A percentile compares a stretch with the other conserved stretches of the same genome.
Conservation (phyloP, 2,797 vertebrate species). For the Anas bernieri region DNA sequence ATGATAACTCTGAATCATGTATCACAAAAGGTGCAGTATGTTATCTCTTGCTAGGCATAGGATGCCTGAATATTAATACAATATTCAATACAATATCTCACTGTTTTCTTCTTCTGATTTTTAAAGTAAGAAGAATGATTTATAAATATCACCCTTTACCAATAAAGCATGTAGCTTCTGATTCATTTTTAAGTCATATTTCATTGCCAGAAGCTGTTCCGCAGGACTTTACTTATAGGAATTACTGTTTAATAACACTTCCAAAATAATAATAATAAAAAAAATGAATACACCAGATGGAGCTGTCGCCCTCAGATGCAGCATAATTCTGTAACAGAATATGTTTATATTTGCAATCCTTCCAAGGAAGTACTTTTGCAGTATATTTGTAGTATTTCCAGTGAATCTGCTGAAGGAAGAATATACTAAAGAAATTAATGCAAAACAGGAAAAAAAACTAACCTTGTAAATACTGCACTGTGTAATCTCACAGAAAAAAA, state of each 20-base stretch:
- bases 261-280: not conserved
- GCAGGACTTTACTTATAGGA: not conserved
- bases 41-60: not conserved
- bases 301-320: constrained; percentile 49
- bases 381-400: not conserved
- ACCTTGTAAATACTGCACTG: not conserved
- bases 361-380: not conserved
- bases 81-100: too few relatives aligned
- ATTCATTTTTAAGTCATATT: not conserved
- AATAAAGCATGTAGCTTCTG: not conserved
- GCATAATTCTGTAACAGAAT: not conserved
- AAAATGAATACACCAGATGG: constrained; percentile 58
- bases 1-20: accelerated
- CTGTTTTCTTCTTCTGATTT: not conserved
- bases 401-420: not conserved
- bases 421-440: not conserved
- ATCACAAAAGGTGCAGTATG: accelerated
- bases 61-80: not conserved
- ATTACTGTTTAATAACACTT: constrained; percentile 28
- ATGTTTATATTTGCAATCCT: constrained; percentile 27
- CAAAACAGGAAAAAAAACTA: not conserved
- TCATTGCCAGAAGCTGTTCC: not conserved
- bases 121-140: not conserved
- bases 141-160: not conserved
- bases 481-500: not conserved